Evolutionary conservation across 1,140 invertebrate species (phyloP), one percentile per base, ranked within the genome.

Genomic region (Nasonia giraulti): DNA sequence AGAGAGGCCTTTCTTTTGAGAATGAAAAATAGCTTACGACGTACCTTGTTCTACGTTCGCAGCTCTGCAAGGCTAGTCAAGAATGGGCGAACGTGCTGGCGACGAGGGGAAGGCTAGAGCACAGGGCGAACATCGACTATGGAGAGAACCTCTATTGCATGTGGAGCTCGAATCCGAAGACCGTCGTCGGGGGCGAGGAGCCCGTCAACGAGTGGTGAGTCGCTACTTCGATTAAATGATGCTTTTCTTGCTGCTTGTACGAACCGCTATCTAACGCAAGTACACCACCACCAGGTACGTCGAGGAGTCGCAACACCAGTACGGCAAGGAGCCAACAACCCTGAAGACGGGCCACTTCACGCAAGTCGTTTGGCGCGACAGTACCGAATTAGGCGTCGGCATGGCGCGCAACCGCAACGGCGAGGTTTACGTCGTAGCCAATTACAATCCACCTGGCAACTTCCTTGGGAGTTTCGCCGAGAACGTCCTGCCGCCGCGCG

Each of bases 391-490:
- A 0, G 97, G 97, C 0, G 95, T 98, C 5, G 97, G 96, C 23
- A 93, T 95, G 87, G 95, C 96, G 0, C 95, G 93, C 86, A 94
- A 94, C 81, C 94, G 94, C 76, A 95, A 95, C 83, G 96, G 96
- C 0, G 95, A 95, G 88, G 94, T 96, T 37, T 96, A 96, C 87
- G 96, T 98, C 0, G 97, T 98, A 0, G 96, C 96, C 31, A 97
- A 98, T 91, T 98, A 98, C 90, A 95, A 95, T 89, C 97, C 97
- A 0, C 95, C 97, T 6, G 98, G 98, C 1, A 98, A 98, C 91
- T 95, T 97, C 84, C 92, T 97, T 3, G 97, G 96, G 11, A 95
- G 95, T 88, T 98, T 97, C 89, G 91, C 94, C 2, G 94, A 94
- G 31, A 98, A 98, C 91, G 97, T 98, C 7, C 94, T 94, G 27